Conservation (phyloP, 53 echinoderm and acorn worm genomes). For the Holothuria leucospilota region DNA sequence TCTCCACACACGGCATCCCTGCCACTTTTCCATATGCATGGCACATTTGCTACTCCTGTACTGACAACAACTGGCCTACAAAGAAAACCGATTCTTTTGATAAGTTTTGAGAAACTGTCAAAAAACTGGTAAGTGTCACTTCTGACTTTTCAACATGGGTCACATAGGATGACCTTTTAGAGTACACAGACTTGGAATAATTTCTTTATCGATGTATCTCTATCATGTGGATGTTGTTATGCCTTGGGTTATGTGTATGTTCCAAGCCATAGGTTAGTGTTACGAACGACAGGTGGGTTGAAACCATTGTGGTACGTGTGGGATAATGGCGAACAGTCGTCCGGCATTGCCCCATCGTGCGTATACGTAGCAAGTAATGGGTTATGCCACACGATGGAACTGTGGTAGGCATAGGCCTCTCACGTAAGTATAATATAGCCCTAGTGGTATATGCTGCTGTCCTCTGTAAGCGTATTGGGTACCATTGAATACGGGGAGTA, state of each 20-base stretch:
- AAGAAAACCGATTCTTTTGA: too few relatives aligned
- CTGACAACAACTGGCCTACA: constrained; percentile 5
- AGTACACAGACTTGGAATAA: constrained; percentile 1
- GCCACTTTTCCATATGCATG: background rate
- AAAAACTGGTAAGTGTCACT: too few relatives aligned
- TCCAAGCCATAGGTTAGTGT: constrained; percentile 3
- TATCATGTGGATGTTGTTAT: constrained; percentile 4
- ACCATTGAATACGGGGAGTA: too few relatives aligned
- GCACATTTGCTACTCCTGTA: constrained; percentile 13
- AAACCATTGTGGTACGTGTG: constrained; percentile 10
- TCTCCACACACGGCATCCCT: background rate
- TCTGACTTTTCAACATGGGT: too few relatives aligned
- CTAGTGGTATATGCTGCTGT: too few relatives aligned
- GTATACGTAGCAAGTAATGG: constrained; percentile 1
- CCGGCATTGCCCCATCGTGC: constrained; percentile 4
- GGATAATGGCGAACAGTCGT: background rate
- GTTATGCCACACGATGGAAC: too few relatives aligned
- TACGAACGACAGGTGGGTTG: constrained; percentile 15
- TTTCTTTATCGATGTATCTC: constrained; percentile 11
- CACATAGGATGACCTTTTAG: too few relatives aligned
- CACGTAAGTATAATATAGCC: too few relatives aligned
- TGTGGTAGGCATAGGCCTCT: too few relatives aligned
- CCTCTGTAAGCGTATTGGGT: too few relatives aligned
- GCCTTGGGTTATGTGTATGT: constrained; percentile 2
- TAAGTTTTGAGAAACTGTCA: constrained; percentile 1